These are phyloP conservation scores for Todiramphus chloris DNA, from an alignment of 2,113 vertebrate species.

Conservation along the genomic window DNA sequence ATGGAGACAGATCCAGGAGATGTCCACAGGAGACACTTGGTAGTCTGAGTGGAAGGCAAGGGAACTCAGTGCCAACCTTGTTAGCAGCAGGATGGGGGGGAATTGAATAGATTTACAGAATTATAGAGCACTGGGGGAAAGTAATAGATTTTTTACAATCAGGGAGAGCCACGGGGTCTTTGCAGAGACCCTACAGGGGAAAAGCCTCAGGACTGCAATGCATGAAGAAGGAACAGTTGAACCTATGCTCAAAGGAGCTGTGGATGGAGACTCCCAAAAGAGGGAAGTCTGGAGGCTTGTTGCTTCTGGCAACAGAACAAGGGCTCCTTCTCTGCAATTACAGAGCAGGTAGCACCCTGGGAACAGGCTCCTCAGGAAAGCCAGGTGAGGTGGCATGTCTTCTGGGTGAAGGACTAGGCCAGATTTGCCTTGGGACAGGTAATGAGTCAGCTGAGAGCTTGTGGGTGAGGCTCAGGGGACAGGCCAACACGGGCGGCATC, in stretches of 20 bases:
- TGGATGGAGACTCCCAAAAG: not conserved
- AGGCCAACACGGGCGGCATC: accelerated
- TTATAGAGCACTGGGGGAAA: not conserved
- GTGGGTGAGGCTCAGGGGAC: not conserved
- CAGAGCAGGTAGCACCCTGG: not conserved
- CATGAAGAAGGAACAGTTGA: not conserved
- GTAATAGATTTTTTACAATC: not conserved
- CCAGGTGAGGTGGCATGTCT: not conserved
- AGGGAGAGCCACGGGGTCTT: not conserved
- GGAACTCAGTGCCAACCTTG: not conserved
- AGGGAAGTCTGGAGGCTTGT: not conserved
- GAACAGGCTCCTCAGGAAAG: not conserved
- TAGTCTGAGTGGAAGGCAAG: not conserved
- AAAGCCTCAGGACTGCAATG: not conserved
- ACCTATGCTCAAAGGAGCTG: not conserved
- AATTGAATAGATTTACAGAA: not conserved
- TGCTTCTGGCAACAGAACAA: not conserved
- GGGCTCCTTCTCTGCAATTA: not conserved
- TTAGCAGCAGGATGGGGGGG: not conserved
- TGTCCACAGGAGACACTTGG: not conserved
- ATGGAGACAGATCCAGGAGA: not conserved
- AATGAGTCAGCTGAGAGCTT: not conserved
- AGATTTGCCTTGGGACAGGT: not conserved
- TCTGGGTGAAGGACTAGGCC: not conserved
- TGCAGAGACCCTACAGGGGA: not conserved